phyloP scores from a whole-genome alignment of 2,113 vertebrate species.

The Arothron firmamentum region DNA sequence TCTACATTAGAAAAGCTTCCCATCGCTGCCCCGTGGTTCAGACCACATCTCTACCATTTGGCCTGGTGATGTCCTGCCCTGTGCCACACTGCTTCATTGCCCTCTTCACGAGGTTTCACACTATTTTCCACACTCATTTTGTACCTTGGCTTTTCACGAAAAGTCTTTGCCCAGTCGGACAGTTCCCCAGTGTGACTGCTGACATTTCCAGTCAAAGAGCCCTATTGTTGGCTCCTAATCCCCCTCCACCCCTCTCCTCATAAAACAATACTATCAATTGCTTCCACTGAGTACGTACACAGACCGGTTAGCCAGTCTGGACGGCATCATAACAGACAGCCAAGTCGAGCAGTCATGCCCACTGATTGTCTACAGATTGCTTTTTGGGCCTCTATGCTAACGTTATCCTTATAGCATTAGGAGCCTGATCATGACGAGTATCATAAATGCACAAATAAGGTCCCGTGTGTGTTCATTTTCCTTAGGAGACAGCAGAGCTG shows the following conservation, averaged over 20 bases:
- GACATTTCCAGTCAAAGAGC: constrained; percentile 74
- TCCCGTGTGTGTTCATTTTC: constrained; percentile 70
- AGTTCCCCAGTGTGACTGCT: constrained; percentile 64
- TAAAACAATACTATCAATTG: constrained; percentile 74
- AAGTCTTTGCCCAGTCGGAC: constrained; percentile 59
- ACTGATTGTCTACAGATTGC: constrained; percentile 27
- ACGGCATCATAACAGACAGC: constrained; percentile 35
- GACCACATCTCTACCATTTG: constrained; percentile 43
- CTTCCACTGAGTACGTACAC: constrained; percentile 69
- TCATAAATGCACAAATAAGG: constrained; percentile 67
- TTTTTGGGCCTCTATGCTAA: constrained; percentile 36
- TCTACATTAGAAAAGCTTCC: constrained; percentile 24
- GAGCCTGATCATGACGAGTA: constrained; percentile 51
- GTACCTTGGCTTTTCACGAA: constrained; percentile 61
- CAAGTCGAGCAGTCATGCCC: constrained; percentile 46
- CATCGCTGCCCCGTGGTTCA: constrained; percentile 39
- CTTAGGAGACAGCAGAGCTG: constrained; percentile 45
- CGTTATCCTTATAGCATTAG: constrained; percentile 57
- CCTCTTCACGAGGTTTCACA: constrained; percentile 51
- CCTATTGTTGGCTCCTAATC: constrained; percentile 68
- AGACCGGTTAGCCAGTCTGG: constrained; percentile 42
- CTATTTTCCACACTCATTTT: constrained; percentile 62
- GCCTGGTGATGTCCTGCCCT: constrained; percentile 40
- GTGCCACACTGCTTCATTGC: constrained; percentile 38
- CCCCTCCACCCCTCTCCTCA: constrained; percentile 59